Conservation (phyloP, 2,113 vertebrate genomes). For the Scophthalmus maximus region DNA sequence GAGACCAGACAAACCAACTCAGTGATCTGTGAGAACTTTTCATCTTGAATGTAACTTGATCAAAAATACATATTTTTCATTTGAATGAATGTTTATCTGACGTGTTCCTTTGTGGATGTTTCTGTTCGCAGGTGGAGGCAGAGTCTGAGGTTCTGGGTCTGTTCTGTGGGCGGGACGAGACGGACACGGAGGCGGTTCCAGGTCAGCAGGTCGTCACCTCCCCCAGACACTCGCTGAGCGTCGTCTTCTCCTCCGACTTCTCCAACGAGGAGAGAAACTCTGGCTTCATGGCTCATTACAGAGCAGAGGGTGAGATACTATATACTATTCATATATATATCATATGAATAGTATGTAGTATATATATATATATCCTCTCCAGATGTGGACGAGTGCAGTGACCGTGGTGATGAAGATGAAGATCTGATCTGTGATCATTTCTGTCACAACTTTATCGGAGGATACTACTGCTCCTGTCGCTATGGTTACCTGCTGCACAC, state of each 20-base stretch:
- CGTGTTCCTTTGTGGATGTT: background rate
- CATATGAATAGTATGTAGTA: too few relatives aligned
- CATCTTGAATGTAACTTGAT: too few relatives aligned
- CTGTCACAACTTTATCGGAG: slow-evolving; percentile 96
- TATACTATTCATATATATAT: too few relatives aligned
- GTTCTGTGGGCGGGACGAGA: slow-evolving; percentile 91
- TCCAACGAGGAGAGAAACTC: slow-evolving; percentile 94
- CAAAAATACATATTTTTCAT: too few relatives aligned
- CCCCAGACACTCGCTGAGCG: slow-evolving; percentile 84
- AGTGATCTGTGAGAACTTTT: too few relatives aligned
- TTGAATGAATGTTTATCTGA: too few relatives aligned
- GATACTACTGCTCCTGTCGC: slow-evolving; percentile 97
- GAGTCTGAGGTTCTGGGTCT: slow-evolving; percentile 87
- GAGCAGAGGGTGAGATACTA: slow-evolving; percentile 87
- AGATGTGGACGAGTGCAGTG: slow-evolving; percentile 94
- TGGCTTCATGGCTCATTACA: slow-evolving; percentile 93
- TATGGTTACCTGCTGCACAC: slow-evolving; percentile 94
- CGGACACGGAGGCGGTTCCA: slow-evolving; percentile 91
- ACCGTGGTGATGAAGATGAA: slow-evolving; percentile 87
- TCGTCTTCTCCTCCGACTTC: slow-evolving; percentile 93
- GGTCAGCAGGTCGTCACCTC: slow-evolving; percentile 84
- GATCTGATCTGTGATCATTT: slow-evolving; percentile 91
- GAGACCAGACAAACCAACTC: too few relatives aligned
- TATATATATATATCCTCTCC: too few relatives aligned
- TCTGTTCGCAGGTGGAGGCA: slow-evolving; percentile 84